Percentiles rank a stretch among this genome's conserved stretches.
Evolutionary conservation across 64 coral and sea anemone genomes (phyloP).

Genomic region (Montipora cactus): DNA sequence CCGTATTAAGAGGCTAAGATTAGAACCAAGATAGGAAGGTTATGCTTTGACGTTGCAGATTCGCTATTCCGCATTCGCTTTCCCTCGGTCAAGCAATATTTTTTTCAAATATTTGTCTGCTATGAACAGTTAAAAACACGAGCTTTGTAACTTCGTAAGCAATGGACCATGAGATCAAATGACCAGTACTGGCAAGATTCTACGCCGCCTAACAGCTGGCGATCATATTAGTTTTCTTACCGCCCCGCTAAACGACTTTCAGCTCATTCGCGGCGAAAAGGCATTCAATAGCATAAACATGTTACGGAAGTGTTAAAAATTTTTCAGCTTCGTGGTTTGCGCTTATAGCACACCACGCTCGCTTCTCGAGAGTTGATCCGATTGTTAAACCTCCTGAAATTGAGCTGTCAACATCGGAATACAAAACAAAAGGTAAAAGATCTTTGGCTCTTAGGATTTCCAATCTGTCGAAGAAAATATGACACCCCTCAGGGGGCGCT

Average conservation of each 20-base stretch:
- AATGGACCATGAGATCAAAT: background rate
- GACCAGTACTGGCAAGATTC: background rate
- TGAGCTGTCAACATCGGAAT: slow-evolving; percentile 65
- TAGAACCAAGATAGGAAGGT: background rate
- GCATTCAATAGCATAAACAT: slow-evolving; percentile 35
- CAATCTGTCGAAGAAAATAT: slow-evolving; percentile 62
- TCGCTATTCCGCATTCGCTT: background rate
- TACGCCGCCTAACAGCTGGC: slow-evolving; percentile 33
- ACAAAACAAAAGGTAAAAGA: slow-evolving; percentile 59
- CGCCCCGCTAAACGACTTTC: slow-evolving; percentile 39
- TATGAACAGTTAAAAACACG: background rate
- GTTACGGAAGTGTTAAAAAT: slow-evolving; percentile 56
- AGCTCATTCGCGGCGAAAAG: background rate
- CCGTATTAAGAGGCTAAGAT: slow-evolving; percentile 30
- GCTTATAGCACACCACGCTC: slow-evolving; percentile 18
- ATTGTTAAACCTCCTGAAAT: slow-evolving; percentile 39
- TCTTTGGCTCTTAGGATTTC: slow-evolving; percentile 50
- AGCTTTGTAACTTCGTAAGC: background rate
- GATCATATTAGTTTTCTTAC: slow-evolving; percentile 28
- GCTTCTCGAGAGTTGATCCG: slow-evolving; percentile 54
- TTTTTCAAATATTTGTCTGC: background rate
- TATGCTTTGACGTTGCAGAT: background rate
- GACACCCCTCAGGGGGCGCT: slow-evolving; percentile 74
- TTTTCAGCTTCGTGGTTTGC: slow-evolving; percentile 30
- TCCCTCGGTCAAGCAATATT: background rate